Evolutionary conservation across 2,888 invertebrate species (phyloP), one percentile per base, ranked within the genome.

Genomic region (Microctonus hyperodae): DNA sequence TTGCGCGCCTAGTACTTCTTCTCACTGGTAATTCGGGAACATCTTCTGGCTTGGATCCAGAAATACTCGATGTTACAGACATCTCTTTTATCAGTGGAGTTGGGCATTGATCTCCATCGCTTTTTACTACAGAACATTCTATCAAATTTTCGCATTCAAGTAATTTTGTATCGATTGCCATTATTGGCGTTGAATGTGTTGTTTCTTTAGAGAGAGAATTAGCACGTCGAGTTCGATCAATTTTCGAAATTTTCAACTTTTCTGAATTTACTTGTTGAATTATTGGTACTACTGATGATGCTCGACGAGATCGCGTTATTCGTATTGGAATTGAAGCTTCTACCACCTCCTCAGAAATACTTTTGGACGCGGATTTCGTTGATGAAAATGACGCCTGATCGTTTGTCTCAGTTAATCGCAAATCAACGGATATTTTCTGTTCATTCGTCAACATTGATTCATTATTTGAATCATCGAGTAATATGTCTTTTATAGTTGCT

Each of bases 1-100:
- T 65, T 31, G 77, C 75, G 1, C 76, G 74, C 66, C 80, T 75
- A 0, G 75, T 69, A 35, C 72, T 76, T 64, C 78, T 74, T 55
- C 77, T 73, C 0, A 73, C 59, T 3, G 76, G 71, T 5, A 7
- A n/a, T 40, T 69, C 64, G 31, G 23, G 10, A 50, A 57, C 61
- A 40, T 65, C 59, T 48, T 60, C 55, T 13, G 48, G 51, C 2
- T 10, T 33, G 0, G 22, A 48, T 57, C 31, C 66, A 16, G 40
- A 57, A 23, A 56, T 57, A 25, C 64, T 63, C 6, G 69, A 59
- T 5, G 73, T 70, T 31, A 31, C 69, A 5, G 70, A 58, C 11
- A 64, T 37, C 13, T 75, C 76, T n/a, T 74, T 77, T 0, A 69
- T 67, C 1, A 74, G 57, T 1, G 74, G 75, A 0, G 70, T 57